phyloP scores from a whole-genome alignment of 2,888 invertebrate genomes.

The Coleophora deauratella region DNA sequence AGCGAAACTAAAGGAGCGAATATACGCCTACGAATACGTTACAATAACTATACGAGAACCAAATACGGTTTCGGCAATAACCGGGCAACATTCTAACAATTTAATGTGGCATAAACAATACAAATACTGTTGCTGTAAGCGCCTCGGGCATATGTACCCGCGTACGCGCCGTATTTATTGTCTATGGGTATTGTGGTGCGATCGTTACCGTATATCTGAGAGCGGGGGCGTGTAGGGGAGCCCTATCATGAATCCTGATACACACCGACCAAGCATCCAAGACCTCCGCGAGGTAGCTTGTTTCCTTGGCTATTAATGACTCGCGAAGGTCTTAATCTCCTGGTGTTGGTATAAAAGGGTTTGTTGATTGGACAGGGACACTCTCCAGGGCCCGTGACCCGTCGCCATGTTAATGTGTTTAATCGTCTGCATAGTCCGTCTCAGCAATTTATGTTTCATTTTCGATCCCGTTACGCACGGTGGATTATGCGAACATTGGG shows the following conservation, averaged over 20 bases:
- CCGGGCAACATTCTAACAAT: conserved; percentile 69
- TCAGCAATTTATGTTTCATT: conserved; percentile 71
- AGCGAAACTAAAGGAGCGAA: conserved; percentile 46
- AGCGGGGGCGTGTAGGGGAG: conserved; percentile 55
- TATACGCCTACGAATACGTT: conserved; percentile 53
- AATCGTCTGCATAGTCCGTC: conserved; percentile 66
- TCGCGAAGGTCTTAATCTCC: conserved; percentile 8
- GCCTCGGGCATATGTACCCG: conserved; percentile 46
- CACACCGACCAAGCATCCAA: conserved; percentile 49
- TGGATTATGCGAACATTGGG: conserved; percentile 49
- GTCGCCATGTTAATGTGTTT: conserved; percentile 67
- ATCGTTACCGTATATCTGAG: conserved; percentile 68
- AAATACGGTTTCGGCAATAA: conserved; percentile 71
- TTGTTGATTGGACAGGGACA: conserved; percentile 59
- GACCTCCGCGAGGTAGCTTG: conserved; percentile 41
- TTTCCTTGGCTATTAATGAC: conserved; percentile 12
- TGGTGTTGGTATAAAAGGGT: conserved; percentile 44
- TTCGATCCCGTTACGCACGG: conserved; percentile 68
- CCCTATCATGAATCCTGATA: conserved; percentile 71
- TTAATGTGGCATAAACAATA: conserved; percentile 72
- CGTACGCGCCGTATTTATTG: conserved; percentile 66
- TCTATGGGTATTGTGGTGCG: conserved; percentile 67
- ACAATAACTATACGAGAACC: conserved; percentile 57
- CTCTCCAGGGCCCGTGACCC: conserved; percentile 50
- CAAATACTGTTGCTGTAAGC: conserved; percentile 55